phyloP scores from a whole-genome alignment of 2,888 invertebrate species.

The Sinhomidia bicolor region DNA sequence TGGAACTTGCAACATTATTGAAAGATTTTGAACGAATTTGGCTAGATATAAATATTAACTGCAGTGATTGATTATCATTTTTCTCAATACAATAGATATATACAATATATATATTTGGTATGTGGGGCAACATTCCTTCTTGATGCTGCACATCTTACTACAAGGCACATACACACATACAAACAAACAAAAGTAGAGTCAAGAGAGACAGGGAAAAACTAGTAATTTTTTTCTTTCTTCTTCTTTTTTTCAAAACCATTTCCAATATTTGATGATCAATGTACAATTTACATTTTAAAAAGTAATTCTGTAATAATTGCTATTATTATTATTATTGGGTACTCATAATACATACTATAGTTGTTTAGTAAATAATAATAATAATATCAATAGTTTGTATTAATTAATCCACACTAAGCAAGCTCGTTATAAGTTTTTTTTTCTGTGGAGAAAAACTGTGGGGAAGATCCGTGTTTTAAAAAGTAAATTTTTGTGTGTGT shows the following conservation, averaged over 20 bases:
- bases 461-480: not conserved
- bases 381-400: constrained; percentile 25
- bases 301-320: not conserved
- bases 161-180: constrained; percentile 6
- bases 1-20: not conserved
- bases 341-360: constrained; percentile 8
- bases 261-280: constrained; percentile 68
- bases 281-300: constrained; percentile 55
- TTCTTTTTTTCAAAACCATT: constrained; percentile 60
- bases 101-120: constrained; percentile 3
- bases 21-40: not conserved
- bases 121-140: constrained; percentile 61
- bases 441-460: constrained; percentile 7
- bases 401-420: not conserved
- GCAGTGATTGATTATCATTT: not conserved
- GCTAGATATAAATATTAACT: not conserved
- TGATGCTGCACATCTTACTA: constrained; percentile 36
- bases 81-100: no score
- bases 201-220: constrained; percentile 51
- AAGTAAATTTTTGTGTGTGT: not conserved
- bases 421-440: not conserved
- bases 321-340: constrained; percentile 12
- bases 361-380: constrained; percentile 7
- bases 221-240: not conserved
- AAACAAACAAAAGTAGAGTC: not conserved